Base-by-base conservation (phyloP, 2,888 invertebrate species). In the Dryomyza anilis region DNA sequence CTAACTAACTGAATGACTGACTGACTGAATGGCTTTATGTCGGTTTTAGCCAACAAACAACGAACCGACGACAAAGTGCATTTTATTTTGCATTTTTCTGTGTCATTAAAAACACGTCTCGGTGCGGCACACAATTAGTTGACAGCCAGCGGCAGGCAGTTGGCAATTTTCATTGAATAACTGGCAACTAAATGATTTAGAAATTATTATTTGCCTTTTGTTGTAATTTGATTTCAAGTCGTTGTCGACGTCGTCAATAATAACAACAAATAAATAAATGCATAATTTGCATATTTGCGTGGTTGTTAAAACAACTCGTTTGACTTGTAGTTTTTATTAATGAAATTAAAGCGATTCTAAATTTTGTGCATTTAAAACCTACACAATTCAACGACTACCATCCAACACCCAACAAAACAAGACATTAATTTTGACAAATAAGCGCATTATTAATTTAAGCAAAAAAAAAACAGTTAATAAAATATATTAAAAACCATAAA, bases 61-160 rank as follows among this genome's bases (percentile, higher is more conserved):
- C 27, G 33, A n/a, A n/a, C 43, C 43, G n/a, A 10, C 25, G 7
- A 25, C 10, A 27, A 25, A 50, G 10, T 48, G 46, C 48, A 50
- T 23, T 50, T 50, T 50, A 25, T 21, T 63, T 57, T 67, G 48
- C 67, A 63, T 67, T 64, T 60, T 74, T 76, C 73, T 68, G 70
- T 72, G 71, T 71, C 72, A 76, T 71, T 76, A 71, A 66, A 71
- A 71, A 76, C 75, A 76, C 72, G 72, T 72, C 39, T 7, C 39
- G 12, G 39, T 39, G 19, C 29, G 25, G 46, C 29, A 21, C 16
- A 59, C 59, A 59, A 59, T 45, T 58, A 58, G 27, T 16, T 45
- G 21, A 16, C 58, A n/a, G n/a, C n/a, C n/a, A n/a, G 29, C 48
- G 45, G 43, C 33, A 59, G 74, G 68, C 10, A 56, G n/a, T 27